Evolutionary conservation across 1,140 invertebrate species (phyloP).

Genomic region (Bursaphelenchus mucronatus): DNA sequence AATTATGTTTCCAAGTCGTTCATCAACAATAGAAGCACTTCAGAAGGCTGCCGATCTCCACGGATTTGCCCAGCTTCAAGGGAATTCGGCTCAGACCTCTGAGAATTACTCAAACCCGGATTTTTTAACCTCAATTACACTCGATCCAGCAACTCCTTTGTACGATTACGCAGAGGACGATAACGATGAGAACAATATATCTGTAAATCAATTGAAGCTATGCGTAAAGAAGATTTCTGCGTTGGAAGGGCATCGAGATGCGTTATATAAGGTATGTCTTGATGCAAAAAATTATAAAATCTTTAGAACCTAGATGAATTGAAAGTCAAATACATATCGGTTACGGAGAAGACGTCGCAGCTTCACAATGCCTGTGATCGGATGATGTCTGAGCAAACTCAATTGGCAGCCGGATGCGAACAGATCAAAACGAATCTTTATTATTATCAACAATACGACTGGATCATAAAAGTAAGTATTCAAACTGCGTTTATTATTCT

Average conservation of each 20-base stretch:
- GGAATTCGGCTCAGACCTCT: too few relatives aligned
- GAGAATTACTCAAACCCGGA: too few relatives aligned
- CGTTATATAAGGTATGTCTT: conserved; percentile 3
- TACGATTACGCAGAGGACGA: too few relatives aligned
- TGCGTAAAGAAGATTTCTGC: conserved; percentile 31
- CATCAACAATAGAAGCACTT: too few relatives aligned
- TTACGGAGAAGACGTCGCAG: conserved; percentile 54
- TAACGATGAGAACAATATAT: too few relatives aligned
- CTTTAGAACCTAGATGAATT: conserved; percentile 49
- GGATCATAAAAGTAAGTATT: conserved; percentile 54
- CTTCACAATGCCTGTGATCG: conserved; percentile 57
- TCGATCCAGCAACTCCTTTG: too few relatives aligned
- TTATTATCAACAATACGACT: conserved; percentile 60
- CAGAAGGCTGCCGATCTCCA: too few relatives aligned
- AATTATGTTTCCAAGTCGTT: too few relatives aligned
- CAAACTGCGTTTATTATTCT: conserved; percentile 14
- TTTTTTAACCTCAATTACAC: too few relatives aligned
- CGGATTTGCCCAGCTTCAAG: too few relatives aligned
- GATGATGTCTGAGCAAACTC: conserved; percentile 57
- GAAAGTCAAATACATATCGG: conserved; percentile 44
- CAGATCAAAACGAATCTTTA: conserved; percentile 58
- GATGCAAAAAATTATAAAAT: conserved; percentile 3
- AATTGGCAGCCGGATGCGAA: conserved; percentile 53
- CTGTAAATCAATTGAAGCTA: conserved; percentile 15
- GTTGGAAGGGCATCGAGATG: conserved; percentile 16